These are phyloP conservation scores for Thunnus maccoyii DNA, from an alignment of 2,113 vertebrate species.

Conservation along the genomic window DNA sequence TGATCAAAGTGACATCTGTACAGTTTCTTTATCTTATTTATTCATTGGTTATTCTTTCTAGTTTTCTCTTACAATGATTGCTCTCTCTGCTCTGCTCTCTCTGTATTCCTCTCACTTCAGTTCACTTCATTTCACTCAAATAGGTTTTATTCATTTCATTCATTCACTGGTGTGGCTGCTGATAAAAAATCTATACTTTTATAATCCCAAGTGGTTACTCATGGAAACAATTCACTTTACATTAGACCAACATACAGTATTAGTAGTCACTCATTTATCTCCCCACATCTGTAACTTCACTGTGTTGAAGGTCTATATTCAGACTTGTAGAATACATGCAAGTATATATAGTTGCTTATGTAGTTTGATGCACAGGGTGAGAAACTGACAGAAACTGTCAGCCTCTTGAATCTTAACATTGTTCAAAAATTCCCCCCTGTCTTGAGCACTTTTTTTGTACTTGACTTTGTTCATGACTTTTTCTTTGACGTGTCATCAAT, in stretches of 20 bases:
- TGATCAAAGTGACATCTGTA: slow-evolving; percentile 52
- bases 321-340: neutral
- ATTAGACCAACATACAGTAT: no score
- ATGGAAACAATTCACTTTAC: neutral
- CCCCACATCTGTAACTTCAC: no score
- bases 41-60: neutral
- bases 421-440: slow-evolving; percentile 2
- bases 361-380: neutral
- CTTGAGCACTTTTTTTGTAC: slow-evolving; percentile 4
- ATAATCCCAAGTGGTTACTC: neutral
- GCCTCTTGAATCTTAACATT: neutral
- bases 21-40: neutral
- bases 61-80: neutral
- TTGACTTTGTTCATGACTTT: slow-evolving; percentile 3
- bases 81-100: neutral
- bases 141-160: neutral
- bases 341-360: neutral
- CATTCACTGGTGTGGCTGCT: neutral
- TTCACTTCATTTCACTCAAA: neutral
- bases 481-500: slow-evolving; percentile 34
- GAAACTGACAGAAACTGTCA: neutral
- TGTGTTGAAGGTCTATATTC: neutral
- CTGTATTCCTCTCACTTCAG: neutral
- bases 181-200: neutral
- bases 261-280: no score